phyloP scores from a whole-genome alignment of 2,888 invertebrate genomes.

The Ametastegia equiseti region DNA sequence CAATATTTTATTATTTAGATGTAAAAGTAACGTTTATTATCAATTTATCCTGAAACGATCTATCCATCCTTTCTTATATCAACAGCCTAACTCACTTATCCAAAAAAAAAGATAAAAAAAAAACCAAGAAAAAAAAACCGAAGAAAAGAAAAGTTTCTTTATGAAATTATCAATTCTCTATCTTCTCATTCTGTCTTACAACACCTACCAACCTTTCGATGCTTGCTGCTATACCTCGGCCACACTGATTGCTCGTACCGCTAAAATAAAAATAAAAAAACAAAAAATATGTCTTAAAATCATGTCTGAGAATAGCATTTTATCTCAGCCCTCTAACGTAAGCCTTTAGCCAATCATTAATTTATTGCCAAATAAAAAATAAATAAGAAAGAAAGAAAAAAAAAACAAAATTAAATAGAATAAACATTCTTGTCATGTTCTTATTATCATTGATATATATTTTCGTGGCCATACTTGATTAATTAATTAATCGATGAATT shows the following conservation, averaged over 20 bases:
- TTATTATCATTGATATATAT: background rate
- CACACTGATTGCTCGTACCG: constrained; percentile 72
- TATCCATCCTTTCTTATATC: constrained; percentile 45
- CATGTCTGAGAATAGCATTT: constrained; percentile 68
- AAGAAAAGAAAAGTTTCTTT: constrained; percentile 48
- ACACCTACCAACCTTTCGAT: constrained; percentile 71
- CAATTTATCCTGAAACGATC: constrained; percentile 35
- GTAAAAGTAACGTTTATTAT: background rate
- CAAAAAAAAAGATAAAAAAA: constrained; percentile 44
- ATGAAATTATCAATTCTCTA: constrained; percentile 57
- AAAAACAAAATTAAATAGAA: background rate
- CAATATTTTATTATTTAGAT: no score
- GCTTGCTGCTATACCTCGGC: constrained; percentile 75
- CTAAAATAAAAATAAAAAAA: constrained; percentile 53
- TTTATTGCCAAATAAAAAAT: no score
- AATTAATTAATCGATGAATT: constrained; percentile 34
- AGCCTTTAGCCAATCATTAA: constrained; percentile 53
- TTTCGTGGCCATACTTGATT: constrained; percentile 52
- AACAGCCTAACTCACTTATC: constrained; percentile 47
- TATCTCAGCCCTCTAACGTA: constrained; percentile 66
- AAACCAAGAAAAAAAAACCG: background rate
- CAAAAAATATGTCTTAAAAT: constrained; percentile 63
- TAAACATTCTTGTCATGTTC: background rate
- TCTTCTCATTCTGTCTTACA: constrained; percentile 66
- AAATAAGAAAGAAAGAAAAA: no score